Base-by-base conservation (phyloP, 1,140 invertebrate species). In the Drosophila lacteicornis region DNA sequence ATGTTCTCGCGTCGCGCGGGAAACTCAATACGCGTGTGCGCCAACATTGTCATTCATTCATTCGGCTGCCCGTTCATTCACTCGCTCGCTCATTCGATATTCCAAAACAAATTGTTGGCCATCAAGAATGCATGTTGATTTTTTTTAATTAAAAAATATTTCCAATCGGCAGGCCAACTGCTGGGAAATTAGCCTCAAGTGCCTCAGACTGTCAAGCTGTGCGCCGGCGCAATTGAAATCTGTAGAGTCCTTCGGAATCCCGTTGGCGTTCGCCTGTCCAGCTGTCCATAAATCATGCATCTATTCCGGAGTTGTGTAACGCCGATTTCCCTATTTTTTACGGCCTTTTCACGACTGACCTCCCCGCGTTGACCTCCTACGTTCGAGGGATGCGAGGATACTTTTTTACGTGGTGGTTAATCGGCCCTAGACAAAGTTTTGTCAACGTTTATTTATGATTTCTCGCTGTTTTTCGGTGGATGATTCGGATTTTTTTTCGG, bases 1-100 rank as follows among this genome's bases (percentile, higher is more conserved):
- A 90, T 90, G 84, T 90, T 90, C 85, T 79, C 33, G 75, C 22
- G 19, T 13, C 74, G 74, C 43, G 38, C 69, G 66, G 45, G 82
- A 81, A 90, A 87, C 80, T 51, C 85, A 87, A 87, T 87, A 84
- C 62, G 84, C 84, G 85, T 84, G 85, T 84, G 84, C 70, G 67
- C 82, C 58, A 61, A 55, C 45, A 65, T 46, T 79, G 83, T 71
- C 83, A 82, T 79, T 50, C 62, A 56, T 45, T 62, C 50, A 61
- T 50, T 50, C 12, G 17, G 27, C 45, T 25, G 36, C 11, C 36
- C 61, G 67, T 40, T 56, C 53, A 76, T 51, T 68, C 56, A 79
- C 45, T 68, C 47, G 63, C 27, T 50, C 50, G 38, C 19, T 43
- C 65, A 66, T 47, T 78, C 61, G 49, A 36, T 62, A 66, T 65